phyloP scores from a whole-genome alignment of 2,888 invertebrate species.

The Callimorpha dominula region DNA sequence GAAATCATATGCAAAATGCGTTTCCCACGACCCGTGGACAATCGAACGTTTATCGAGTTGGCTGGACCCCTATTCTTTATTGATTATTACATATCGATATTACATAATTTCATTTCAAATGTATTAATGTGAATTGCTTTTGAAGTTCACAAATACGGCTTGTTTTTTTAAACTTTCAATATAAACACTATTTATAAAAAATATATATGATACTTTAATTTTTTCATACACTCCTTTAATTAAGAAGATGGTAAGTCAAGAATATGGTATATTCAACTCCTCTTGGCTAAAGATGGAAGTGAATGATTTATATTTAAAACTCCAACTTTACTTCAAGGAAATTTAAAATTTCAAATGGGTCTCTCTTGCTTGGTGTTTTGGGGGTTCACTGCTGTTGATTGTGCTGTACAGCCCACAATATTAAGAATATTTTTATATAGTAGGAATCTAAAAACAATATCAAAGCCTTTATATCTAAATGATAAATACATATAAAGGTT shows the following conservation, averaged over 20 bases:
- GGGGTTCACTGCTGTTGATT: no score
- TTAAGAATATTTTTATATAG: neutral
- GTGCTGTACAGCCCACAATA: neutral
- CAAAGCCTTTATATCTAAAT: no score
- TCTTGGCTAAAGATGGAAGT: neutral
- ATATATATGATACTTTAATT: neutral
- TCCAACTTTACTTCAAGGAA: neutral
- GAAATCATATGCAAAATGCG: slow-evolving; percentile 76
- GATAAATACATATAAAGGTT: no score
- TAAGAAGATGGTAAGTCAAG: neutral
- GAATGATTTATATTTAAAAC: neutral
- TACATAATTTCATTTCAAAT: slow-evolving; percentile 23
- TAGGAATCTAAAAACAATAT: neutral
- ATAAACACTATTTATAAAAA: no score
- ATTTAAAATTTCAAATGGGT: neutral
- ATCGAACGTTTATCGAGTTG: slow-evolving; percentile 72
- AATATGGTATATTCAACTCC: neutral
- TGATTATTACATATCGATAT: slow-evolving; percentile 50
- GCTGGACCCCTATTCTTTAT: slow-evolving; percentile 56
- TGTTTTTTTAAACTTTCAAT: neutral
- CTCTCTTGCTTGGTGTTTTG: no score
- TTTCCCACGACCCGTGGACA: slow-evolving; percentile 73
- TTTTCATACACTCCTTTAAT: neutral
- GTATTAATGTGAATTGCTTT: neutral
- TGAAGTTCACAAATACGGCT: neutral